These are phyloP conservation scores for Embidobia sp. DNA, from an alignment of 2,888 invertebrate species.

Conservation along the genomic window DNA sequence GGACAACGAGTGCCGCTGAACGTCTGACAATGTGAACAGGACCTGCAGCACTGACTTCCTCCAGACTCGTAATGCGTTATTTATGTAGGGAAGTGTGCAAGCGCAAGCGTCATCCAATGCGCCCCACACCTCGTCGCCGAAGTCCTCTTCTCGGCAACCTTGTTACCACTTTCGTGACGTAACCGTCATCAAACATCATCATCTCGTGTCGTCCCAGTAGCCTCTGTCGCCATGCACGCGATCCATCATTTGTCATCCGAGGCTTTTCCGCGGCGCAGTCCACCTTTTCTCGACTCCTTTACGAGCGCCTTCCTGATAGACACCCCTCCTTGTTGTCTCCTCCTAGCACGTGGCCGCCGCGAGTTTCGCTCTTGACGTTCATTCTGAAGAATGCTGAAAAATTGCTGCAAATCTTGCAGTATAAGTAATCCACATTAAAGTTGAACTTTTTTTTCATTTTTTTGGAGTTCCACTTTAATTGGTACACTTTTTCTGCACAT, in stretches of 20 bases:
- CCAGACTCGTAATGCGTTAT: constrained; percentile 72
- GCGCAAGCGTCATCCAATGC: constrained; percentile 73
- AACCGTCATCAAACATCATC: constrained; percentile 64
- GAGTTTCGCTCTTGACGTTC: no score
- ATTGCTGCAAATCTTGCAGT: no score
- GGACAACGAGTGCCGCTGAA: constrained; percentile 33
- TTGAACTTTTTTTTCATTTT: no score
- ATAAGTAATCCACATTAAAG: no score
- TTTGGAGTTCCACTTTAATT: no score
- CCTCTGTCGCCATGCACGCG: constrained; percentile 26
- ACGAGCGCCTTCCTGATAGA: no score
- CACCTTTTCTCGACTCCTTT: no score
- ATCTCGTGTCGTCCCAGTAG: constrained; percentile 23
- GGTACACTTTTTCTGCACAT: no score
- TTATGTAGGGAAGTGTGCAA: constrained; percentile 75
- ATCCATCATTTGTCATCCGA: constrained; percentile 5
- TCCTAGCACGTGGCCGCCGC: no score
- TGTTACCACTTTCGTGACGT: constrained; percentile 62
- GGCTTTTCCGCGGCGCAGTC: no score
- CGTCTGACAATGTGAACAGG: constrained; percentile 68
- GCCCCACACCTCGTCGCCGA: constrained; percentile 54
- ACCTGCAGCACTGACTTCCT: constrained; percentile 73
- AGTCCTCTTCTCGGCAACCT: constrained; percentile 59
- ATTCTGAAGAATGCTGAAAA: no score
- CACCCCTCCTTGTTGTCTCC: no score